Conservation (phyloP, 2,888 invertebrate species). For the Euproctis similis region DNA sequence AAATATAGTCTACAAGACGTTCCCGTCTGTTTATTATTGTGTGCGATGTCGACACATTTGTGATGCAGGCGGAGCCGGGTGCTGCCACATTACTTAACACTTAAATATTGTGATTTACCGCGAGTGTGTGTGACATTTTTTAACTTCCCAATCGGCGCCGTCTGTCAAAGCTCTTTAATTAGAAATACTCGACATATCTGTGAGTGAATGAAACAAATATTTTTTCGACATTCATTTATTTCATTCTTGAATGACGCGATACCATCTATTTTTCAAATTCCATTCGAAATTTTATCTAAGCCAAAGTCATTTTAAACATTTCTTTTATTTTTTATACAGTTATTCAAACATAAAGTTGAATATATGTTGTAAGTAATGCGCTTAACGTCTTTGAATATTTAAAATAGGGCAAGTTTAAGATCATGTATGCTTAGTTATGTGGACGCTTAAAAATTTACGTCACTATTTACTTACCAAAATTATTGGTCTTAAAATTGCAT, state of each 20-base stretch:
- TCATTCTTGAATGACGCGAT: conserved; percentile 11
- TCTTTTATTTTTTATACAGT: not conserved
- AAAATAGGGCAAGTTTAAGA: not conserved
- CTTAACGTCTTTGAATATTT: not conserved
- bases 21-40: conserved; percentile 39
- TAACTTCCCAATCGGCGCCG: conserved; percentile 11
- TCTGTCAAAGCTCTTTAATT: conserved; percentile 26
- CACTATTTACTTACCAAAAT: too few species aligned
- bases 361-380: not conserved
- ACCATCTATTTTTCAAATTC: conserved; percentile 12
- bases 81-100: conserved; percentile 47
- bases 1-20: conserved; percentile 45
- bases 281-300: conserved; percentile 4
- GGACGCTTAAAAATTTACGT: too few species aligned
- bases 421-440: too few species aligned
- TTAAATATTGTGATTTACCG: conserved; percentile 52
- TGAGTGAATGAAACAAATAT: conserved; percentile 21
- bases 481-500: too few species aligned
- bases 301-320: not conserved
- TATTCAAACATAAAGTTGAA: not conserved
- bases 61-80: conserved; percentile 26
- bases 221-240: conserved; percentile 14
- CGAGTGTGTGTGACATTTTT: conserved; percentile 16
- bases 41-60: conserved; percentile 61
- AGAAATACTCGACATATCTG: conserved; percentile 20